Evolutionary conservation across 2,113 vertebrate genomes (phyloP).

Genomic region (Blennius ocellaris): DNA sequence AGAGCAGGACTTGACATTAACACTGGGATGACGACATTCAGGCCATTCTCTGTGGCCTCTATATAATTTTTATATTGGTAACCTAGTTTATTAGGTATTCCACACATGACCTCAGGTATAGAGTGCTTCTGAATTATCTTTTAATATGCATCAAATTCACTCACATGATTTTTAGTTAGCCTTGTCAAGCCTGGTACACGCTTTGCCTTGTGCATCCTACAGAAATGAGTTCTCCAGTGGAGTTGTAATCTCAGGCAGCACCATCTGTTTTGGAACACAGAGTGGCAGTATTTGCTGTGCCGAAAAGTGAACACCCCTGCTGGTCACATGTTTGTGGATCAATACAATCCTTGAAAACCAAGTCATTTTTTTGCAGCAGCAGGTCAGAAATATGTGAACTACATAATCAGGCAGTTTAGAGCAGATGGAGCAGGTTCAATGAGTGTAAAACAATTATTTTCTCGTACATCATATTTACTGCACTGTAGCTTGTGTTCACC

Average conservation of each 20-base stretch:
- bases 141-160: not conserved
- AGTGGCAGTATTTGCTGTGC: conserved; percentile 83
- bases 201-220: conserved; percentile 11
- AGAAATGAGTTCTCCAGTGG: not conserved
- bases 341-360: conserved; percentile 25
- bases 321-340: conserved; percentile 44
- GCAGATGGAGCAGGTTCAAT: no score
- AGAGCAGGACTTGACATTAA: not conserved
- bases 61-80: not conserved
- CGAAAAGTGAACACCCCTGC: conserved; percentile 45
- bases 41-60: not conserved
- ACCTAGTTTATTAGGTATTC: no score
- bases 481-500: no score
- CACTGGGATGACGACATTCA: not conserved
- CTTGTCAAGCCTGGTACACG: not conserved
- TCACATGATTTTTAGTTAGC: not conserved
- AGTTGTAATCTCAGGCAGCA: conserved; percentile 58
- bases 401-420: no score
- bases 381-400: not conserved
- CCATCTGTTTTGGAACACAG: conserved; percentile 75
- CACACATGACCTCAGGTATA: not conserved
- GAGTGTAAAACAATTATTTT: no score
- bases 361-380: conserved; percentile 8
- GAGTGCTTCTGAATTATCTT: not conserved
- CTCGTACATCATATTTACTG: no score